Conservation (phyloP, 2,888 invertebrate genomes). For the Formica aserva region DNA sequence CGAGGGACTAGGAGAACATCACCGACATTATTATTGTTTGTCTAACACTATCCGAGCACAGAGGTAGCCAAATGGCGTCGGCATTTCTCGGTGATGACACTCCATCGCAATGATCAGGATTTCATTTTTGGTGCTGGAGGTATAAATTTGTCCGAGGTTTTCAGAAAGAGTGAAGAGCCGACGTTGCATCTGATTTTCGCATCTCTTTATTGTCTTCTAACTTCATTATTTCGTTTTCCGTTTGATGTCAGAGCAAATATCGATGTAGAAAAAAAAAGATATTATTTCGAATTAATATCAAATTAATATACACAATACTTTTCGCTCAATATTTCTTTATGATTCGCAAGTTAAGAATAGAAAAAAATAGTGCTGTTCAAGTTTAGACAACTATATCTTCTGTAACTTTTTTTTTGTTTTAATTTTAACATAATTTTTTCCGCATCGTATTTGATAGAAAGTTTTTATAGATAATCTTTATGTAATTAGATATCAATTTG, state of each 20-base stretch:
- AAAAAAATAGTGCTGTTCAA: neutral
- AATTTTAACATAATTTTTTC: neutral
- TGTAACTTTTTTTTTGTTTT: neutral
- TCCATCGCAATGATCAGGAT: conserved; percentile 58
- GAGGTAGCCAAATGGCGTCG: conserved; percentile 17
- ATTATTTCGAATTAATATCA: neutral
- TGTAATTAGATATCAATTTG: neutral
- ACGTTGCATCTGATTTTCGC: conserved; percentile 29
- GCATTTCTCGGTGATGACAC: conserved; percentile 42
- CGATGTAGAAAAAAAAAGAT: too few relatives aligned
- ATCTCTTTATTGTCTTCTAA: conserved; percentile 5
- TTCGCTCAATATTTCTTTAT: neutral
- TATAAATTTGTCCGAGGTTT: conserved; percentile 63
- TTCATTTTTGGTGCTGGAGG: conserved; percentile 67
- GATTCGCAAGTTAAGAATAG: neutral
- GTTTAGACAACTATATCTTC: neutral
- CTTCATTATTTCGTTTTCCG: neutral
- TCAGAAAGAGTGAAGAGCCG: conserved; percentile 61
- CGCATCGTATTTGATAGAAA: neutral
- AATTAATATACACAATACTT: neutral
- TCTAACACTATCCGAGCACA: conserved; percentile 18
- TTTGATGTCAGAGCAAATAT: neutral
- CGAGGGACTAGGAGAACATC: conserved; percentile 75
- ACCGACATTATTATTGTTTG: conserved; percentile 45
- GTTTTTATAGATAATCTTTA: neutral